These are phyloP conservation scores for Linurgus olivaceus DNA, from an alignment of 2,797 vertebrate genomes.

Conservation along the genomic window DNA sequence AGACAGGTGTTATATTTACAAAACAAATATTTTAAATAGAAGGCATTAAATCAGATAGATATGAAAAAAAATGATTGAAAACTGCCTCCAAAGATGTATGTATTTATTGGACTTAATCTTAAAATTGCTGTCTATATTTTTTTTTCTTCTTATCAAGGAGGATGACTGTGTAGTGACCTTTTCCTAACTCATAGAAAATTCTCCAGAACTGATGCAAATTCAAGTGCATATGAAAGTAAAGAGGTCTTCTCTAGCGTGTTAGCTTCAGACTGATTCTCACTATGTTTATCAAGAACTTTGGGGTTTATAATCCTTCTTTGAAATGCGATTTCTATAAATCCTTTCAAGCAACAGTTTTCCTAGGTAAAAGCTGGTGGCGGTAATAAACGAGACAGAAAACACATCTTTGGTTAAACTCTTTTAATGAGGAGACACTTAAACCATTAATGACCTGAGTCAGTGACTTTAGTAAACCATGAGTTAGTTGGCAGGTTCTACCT, in stretches of 20 bases:
- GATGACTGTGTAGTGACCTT: background rate
- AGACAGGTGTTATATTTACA: background rate
- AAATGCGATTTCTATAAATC: background rate
- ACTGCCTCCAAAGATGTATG: background rate
- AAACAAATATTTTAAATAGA: background rate
- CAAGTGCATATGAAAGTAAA: background rate
- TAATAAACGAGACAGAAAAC: background rate
- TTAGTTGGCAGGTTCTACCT: background rate
- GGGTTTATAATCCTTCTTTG: background rate
- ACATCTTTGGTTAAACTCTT: conserved; percentile 33
- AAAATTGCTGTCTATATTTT: background rate
- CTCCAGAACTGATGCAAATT: background rate
- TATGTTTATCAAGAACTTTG: background rate
- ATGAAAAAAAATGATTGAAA: background rate
- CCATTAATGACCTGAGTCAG: conserved; percentile 18
- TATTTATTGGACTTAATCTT: background rate
- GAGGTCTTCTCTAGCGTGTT: background rate
- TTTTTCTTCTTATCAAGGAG: background rate
- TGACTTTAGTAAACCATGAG: conserved; percentile 5
- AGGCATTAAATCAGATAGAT: background rate
- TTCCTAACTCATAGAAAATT: background rate
- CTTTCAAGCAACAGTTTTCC: background rate
- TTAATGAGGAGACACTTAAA: conserved; percentile 19
- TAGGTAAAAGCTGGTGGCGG: background rate
- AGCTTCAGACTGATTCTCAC: background rate